Base-by-base conservation (phyloP, 2,888 invertebrate genomes). In the Cybosia mesomella region DNA sequence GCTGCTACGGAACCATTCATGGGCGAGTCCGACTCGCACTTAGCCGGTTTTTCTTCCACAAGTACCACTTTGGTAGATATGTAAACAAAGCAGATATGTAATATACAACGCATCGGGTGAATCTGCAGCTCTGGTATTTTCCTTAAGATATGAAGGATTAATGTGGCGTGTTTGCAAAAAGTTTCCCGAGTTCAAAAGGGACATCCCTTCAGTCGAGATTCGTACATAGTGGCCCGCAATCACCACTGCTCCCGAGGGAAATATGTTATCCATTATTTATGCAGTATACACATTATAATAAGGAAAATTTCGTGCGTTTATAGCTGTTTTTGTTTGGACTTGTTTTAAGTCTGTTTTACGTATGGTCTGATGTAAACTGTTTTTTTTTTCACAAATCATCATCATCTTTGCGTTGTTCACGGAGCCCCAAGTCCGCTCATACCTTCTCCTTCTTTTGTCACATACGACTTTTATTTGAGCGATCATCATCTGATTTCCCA, bases 261-360 rank as follows among this genome's bases (percentile, higher is more conserved):
- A 75, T 73, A 73, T 67, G 68, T 36, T 62, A 21, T 60, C 63
- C 71, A 72, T 79, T 77, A 73, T 36, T 68, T 74, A 79, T 73
- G 75, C 70, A 79, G 66, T 63, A 66, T 39, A 59, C 67, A 75
- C 75, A 75, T 77, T 77, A 77, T 73, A 68, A 73, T 79, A 72
- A 66, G 62, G 67, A 36, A 73, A 72, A 75, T 64, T 70, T 76
- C 62, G 61, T 39, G 15, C 15, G 64, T 68, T 68, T 67, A 43
- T 71, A 70, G 69, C 58, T 76, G 64, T 70, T 67, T 73, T 49
- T 36, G 54, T 77, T 32, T 39, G 24, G 36, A 39, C 36, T 28
- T 67, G 63, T 67, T 67, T 58, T 36, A 58, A 24, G 53, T 59
- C 22, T 58, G 58, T 64, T 64, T 58, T 64, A 64, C 34, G 62